Conservation (phyloP, 2,113 vertebrate genomes). For the Prionailurus bengalensis region DNA sequence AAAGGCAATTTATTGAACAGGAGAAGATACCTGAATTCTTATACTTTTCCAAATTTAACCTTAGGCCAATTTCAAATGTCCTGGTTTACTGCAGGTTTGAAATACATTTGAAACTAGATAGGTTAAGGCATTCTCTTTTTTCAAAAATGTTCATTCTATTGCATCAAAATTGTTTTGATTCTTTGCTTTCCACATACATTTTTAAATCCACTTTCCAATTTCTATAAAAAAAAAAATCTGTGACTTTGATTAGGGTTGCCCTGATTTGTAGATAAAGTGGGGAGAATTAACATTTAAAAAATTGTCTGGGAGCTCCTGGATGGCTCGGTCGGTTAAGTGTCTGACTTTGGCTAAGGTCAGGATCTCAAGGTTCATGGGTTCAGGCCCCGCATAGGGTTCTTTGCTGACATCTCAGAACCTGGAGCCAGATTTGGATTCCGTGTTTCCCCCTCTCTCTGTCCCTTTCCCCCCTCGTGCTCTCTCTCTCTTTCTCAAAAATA, state of each 20-base stretch:
- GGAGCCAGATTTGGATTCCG: too few species aligned
- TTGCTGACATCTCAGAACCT: too few species aligned
- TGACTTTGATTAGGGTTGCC: neutral
- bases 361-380: too few species aligned
- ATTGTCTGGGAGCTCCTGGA: too few species aligned
- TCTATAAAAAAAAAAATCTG: neutral
- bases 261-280: neutral
- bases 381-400: too few species aligned
- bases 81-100: neutral
- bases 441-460: too few species aligned
- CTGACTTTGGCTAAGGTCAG: too few species aligned
- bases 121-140: neutral
- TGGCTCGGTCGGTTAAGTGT: too few species aligned
- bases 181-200: neutral
- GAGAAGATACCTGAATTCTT: neutral
- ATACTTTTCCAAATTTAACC: neutral
- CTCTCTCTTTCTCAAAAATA: too few species aligned
- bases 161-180: neutral
- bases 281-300: neutral
- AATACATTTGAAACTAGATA: neutral
- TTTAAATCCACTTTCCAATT: neutral
- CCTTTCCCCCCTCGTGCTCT: rapidly evolving
- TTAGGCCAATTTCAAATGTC: neutral
- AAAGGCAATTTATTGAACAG: neutral
- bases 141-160: neutral